phyloP scores from a whole-genome alignment of 2,888 invertebrate species.

The Elaeidobius kamerunicus region DNA sequence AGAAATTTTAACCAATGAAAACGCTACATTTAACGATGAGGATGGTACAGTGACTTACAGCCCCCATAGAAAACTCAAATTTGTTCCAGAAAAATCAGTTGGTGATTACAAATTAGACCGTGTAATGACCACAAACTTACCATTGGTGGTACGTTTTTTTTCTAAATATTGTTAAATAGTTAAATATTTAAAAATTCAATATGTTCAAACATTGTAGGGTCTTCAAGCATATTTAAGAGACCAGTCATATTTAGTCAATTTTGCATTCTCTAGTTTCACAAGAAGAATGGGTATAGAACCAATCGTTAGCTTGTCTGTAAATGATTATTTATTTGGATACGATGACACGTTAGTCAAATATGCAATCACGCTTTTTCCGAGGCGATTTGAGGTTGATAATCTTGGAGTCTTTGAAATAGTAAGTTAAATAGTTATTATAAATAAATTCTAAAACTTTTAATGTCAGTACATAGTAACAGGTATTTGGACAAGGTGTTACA shows the following conservation, averaged over 20 bases:
- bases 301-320: conserved; percentile 61
- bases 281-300: conserved; percentile 57
- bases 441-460: no score
- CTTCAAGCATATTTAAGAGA: conserved; percentile 55
- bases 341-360: conserved; percentile 69
- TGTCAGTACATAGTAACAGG: no score
- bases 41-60: conserved; percentile 65
- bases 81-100: conserved; percentile 62
- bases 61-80: conserved; percentile 59
- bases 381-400: conserved; percentile 73
- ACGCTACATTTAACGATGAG: conserved; percentile 59
- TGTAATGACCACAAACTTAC: conserved; percentile 67
- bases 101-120: conserved; percentile 60
- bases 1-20: conserved; percentile 65
- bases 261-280: conserved; percentile 54
- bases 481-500: no score
- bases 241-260: conserved; percentile 45
- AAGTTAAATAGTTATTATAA: no score
- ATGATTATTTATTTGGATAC: conserved; percentile 81
- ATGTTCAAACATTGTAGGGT: conserved; percentile 51
- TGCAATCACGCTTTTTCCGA: conserved; percentile 68
- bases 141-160: conserved; percentile 62
- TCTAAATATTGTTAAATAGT: background rate
- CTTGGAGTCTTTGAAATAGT: conserved; percentile 82
- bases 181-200: no score